These are phyloP conservation scores for Conchocele bisecta DNA, from an alignment of 2,888 invertebrate genomes.

Conservation along the genomic window DNA sequence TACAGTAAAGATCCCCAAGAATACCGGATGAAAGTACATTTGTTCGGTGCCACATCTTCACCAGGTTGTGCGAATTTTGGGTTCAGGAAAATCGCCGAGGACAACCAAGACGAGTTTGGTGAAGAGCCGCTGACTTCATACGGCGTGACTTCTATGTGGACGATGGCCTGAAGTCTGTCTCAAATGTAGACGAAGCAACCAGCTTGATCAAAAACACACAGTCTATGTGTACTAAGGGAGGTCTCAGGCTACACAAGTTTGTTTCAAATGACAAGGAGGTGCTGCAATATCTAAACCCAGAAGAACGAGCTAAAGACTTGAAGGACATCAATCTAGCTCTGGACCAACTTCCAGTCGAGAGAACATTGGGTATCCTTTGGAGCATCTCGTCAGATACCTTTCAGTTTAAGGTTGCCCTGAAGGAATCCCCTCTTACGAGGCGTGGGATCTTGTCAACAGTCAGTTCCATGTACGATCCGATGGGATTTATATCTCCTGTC, in stretches of 20 bases:
- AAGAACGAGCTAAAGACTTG: slow-evolving; percentile 24
- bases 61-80: too few relatives aligned
- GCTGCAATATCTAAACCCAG: slow-evolving; percentile 16
- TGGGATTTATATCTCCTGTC: slow-evolving; percentile 55
- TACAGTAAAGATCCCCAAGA: too few relatives aligned
- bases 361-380: slow-evolving; percentile 59
- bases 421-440: slow-evolving; percentile 33
- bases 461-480: slow-evolving; percentile 48
- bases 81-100: too few relatives aligned
- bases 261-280: slow-evolving; percentile 46
- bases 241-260: slow-evolving; percentile 44
- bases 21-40: too few relatives aligned
- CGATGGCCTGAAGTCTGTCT: slow-evolving; percentile 32
- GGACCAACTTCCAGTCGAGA: slow-evolving; percentile 22
- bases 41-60: too few relatives aligned
- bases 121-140: too few relatives aligned
- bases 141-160: too few relatives aligned
- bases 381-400: slow-evolving; percentile 37
- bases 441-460: slow-evolving; percentile 29
- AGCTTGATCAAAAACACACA: slow-evolving; percentile 11
- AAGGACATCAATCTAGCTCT: background rate
- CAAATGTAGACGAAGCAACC: slow-evolving; percentile 27
- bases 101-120: too few relatives aligned
- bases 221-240: slow-evolving; percentile 26
- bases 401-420: slow-evolving; percentile 30